Conservation (phyloP, 2,888 invertebrate genomes). For the Rotaria macrura region DNA sequence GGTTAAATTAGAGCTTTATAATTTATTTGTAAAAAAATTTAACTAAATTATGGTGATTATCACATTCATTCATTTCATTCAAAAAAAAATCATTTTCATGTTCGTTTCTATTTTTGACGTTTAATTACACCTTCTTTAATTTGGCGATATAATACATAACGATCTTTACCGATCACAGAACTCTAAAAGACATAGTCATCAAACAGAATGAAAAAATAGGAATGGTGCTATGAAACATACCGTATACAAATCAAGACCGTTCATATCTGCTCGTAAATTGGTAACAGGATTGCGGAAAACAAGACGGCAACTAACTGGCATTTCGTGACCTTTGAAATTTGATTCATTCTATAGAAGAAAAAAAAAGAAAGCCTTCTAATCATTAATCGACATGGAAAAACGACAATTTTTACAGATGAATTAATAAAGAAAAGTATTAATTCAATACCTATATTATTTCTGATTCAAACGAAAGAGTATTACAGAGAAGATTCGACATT, state of each 20-base stretch:
- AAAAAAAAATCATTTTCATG: neutral
- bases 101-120: neutral
- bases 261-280: conserved; percentile 27
- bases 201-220: neutral
- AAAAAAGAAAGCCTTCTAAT: neutral
- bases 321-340: neutral
- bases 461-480: too few species aligned
- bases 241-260: conserved; percentile 29
- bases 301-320: neutral
- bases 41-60: neutral
- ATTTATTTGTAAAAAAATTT: neutral
- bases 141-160: conserved; percentile 16
- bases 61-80: neutral
- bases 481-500: too few species aligned
- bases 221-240: neutral
- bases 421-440: neutral
- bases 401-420: too few species aligned
- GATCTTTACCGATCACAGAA: conserved; percentile 29
- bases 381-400: too few species aligned
- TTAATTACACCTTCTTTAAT: neutral
- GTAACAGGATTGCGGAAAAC: conserved; percentile 19
- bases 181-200: conserved; percentile 22
- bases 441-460: neutral
- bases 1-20: neutral
- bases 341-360: neutral